A percentile compares a stretch with the other conserved stretches of the same genome.
phyloP scores from a whole-genome alignment of 2,888 invertebrate genomes.

The Adelognathus sp. region DNA sequence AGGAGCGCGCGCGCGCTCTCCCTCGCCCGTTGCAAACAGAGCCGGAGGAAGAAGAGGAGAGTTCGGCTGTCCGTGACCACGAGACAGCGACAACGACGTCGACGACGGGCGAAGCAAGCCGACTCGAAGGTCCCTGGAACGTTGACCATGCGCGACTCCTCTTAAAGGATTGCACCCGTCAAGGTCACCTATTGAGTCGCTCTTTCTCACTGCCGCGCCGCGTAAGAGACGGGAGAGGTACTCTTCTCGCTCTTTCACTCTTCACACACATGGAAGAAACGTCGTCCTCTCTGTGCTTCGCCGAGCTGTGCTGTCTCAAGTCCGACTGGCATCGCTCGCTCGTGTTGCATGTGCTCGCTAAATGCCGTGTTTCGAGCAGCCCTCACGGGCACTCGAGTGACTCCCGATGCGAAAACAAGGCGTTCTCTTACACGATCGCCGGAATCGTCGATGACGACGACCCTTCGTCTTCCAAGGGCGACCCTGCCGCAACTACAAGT shows the following conservation, averaged over 20 bases:
- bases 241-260: constrained; percentile 15
- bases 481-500: background rate
- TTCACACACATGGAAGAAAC: constrained; percentile 33
- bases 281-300: constrained; percentile 16
- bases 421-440: constrained; percentile 51
- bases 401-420: constrained; percentile 52
- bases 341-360: constrained; percentile 29
- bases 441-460: constrained; percentile 54
- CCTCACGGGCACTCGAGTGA: constrained; percentile 39
- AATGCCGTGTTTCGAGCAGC: constrained; percentile 38
- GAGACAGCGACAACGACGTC: constrained; percentile 28
- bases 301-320: background rate
- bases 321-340: constrained; percentile 18
- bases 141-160: constrained; percentile 78
- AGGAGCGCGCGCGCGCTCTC: constrained; percentile 24
- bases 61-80: constrained; percentile 75
- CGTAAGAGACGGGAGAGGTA: constrained; percentile 47
- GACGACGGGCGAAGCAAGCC: constrained; percentile 41
- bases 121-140: constrained; percentile 77
- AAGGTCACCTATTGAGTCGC: constrained; percentile 72
- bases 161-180: constrained; percentile 73
- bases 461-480: constrained; percentile 51
- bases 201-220: constrained; percentile 29
- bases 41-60: constrained; percentile 59
- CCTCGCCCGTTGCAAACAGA: background rate